Evolutionary conservation across 2,113 vertebrate genomes (phyloP).

Genomic region (Turdus rufiventris): DNA sequence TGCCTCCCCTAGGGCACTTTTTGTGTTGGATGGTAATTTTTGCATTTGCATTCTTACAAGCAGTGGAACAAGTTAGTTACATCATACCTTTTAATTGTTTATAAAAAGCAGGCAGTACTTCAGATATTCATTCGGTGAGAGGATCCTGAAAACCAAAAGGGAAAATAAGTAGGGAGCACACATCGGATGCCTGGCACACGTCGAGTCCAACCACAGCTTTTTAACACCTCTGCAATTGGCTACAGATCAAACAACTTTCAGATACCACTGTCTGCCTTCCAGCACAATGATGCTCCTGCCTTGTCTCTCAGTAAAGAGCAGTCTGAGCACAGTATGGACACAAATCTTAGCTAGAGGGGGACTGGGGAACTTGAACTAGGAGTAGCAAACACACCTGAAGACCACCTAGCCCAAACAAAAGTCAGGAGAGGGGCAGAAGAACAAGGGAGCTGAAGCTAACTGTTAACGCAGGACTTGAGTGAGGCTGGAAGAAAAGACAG

Average conservation of each 20-base stretch:
- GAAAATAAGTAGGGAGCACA: neutral
- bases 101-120: neutral
- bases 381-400: neutral
- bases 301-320: neutral
- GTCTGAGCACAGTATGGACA: neutral
- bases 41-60: neutral
- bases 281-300: neutral
- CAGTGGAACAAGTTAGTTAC: neutral
- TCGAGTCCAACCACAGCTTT: neutral
- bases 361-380: neutral
- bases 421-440: neutral
- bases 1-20: neutral
- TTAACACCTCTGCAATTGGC: constrained; percentile 5
- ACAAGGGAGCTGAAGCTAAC: neutral
- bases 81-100: neutral
- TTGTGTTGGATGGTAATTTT: neutral
- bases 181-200: neutral
- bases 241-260: neutral
- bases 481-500: neutral
- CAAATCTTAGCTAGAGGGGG: neutral
- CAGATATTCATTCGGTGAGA: neutral
- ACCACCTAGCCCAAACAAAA: neutral
- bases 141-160: neutral
- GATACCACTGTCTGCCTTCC: neutral
- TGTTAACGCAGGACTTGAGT: neutral